Conservation (phyloP, 2,797 vertebrate species). For the Pangasius larnaudii region DNA sequence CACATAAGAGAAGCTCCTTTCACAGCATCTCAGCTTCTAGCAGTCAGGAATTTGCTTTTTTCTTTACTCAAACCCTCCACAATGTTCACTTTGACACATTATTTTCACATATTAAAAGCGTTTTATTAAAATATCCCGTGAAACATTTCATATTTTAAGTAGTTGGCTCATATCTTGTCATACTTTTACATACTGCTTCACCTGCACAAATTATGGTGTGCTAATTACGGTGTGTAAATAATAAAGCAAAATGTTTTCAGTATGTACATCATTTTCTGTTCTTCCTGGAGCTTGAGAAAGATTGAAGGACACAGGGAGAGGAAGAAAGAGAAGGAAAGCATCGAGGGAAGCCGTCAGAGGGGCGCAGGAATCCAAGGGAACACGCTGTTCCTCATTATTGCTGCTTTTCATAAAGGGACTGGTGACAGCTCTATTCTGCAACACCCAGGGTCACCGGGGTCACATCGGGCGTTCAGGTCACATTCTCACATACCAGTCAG, state of each 20-base stretch:
- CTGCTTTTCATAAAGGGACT: conserved; percentile 59
- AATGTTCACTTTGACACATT: not conserved
- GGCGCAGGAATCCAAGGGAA: conserved; percentile 74
- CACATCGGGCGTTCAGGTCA: conserved; percentile 49
- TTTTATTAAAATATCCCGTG: not conserved
- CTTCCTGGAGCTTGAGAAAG: not conserved
- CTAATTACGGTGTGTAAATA: not conserved
- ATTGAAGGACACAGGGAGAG: conserved; percentile 8
- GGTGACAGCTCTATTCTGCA: conserved; percentile 72
- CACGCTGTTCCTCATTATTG: conserved; percentile 80
- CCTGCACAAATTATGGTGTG: not conserved
- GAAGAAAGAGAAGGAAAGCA: conserved; percentile 27
- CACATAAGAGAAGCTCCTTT: not conserved
- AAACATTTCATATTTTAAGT: not conserved
- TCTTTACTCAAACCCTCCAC: not conserved
- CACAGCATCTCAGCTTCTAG: not conserved
- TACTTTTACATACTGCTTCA: not conserved
- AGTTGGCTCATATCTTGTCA: not conserved
- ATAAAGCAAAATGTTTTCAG: not conserved
- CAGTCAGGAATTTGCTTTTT: not conserved
- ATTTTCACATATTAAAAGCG: not conserved
- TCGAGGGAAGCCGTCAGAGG: conserved; percentile 64
- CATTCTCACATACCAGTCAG: conserved; percentile 48
- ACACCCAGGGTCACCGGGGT: conserved; percentile 50
- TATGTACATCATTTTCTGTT: not conserved